Percentiles rank a stretch among this genome's conserved stretches.
Evolutionary conservation across 2,888 invertebrate genomes (phyloP).

Genomic region (Mystacides longicornis): DNA sequence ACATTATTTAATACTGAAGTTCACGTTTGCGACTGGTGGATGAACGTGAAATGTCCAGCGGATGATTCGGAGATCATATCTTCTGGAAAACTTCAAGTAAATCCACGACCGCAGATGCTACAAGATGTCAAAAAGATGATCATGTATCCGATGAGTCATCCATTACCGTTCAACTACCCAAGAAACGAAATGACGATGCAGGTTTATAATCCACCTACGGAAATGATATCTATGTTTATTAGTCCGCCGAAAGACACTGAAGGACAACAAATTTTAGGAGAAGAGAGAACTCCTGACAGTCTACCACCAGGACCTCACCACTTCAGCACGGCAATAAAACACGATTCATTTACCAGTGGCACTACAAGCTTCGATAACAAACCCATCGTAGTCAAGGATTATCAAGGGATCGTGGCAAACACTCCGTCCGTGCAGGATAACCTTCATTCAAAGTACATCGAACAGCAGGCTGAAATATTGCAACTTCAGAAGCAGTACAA

Average conservation of each 20-base stretch:
- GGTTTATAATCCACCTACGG: constrained; percentile 40
- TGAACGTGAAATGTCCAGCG: constrained; percentile 53
- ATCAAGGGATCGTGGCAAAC: constrained; percentile 8
- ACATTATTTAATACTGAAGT: constrained; percentile 61
- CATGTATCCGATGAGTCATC: constrained; percentile 44
- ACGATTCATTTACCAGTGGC: constrained; percentile 12
- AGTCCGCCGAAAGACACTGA: background rate
- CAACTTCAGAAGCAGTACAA: constrained; percentile 16
- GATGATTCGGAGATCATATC: constrained; percentile 32
- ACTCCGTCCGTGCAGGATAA: constrained; percentile 7
- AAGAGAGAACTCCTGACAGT: background rate
- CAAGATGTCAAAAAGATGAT: constrained; percentile 52
- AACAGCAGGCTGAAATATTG: constrained; percentile 12
- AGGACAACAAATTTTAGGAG: constrained; percentile 10
- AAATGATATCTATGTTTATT: constrained; percentile 15
- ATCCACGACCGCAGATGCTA: constrained; percentile 49
- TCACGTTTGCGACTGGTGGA: constrained; percentile 64
- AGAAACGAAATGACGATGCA: constrained; percentile 34
- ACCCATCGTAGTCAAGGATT: background rate
- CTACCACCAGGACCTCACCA: background rate
- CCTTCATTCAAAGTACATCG: background rate
- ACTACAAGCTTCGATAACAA: constrained; percentile 8
- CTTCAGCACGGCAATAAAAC: background rate
- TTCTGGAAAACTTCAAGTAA: constrained; percentile 27
- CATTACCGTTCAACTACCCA: constrained; percentile 29